phyloP scores from a whole-genome alignment of 2,113 vertebrate genomes.

The Furnarius figulus region DNA sequence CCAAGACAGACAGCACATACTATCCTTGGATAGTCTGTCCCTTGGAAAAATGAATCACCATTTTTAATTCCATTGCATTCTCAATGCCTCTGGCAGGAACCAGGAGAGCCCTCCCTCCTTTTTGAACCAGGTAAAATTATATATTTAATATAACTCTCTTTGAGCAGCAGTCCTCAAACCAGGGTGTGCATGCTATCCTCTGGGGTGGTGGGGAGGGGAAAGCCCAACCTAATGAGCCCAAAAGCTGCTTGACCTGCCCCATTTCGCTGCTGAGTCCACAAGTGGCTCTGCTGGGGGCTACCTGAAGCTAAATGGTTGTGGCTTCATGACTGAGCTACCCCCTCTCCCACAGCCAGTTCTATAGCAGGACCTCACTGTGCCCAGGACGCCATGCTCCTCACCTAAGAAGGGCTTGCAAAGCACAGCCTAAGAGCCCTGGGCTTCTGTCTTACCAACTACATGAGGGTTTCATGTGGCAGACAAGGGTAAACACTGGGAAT shows the following conservation, averaged over 20 bases:
- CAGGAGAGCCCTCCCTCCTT: neutral
- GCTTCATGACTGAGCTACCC: neutral
- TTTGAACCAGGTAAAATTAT: neutral
- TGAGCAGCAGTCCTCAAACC: neutral
- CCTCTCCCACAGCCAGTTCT: neutral
- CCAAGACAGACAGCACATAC: neutral
- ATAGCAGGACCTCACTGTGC: neutral
- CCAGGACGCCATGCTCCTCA: neutral
- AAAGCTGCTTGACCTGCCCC: neutral
- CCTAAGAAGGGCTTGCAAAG: neutral
- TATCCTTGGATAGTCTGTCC: neutral
- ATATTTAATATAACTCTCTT: neutral
- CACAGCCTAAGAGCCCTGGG: rapidly evolving
- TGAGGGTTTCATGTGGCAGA: neutral
- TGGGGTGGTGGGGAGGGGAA: neutral
- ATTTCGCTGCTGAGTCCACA: neutral
- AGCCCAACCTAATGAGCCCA: neutral
- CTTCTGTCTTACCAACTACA: neutral
- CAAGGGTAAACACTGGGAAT: neutral
- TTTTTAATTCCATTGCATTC: neutral
- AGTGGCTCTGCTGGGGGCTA: neutral
- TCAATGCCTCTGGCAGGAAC: neutral
- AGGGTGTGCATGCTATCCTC: neutral
- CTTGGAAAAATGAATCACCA: neutral
- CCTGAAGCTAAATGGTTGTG: neutral